Conservation (phyloP, 2,888 invertebrate genomes). For the Ophion ellenae region DNA sequence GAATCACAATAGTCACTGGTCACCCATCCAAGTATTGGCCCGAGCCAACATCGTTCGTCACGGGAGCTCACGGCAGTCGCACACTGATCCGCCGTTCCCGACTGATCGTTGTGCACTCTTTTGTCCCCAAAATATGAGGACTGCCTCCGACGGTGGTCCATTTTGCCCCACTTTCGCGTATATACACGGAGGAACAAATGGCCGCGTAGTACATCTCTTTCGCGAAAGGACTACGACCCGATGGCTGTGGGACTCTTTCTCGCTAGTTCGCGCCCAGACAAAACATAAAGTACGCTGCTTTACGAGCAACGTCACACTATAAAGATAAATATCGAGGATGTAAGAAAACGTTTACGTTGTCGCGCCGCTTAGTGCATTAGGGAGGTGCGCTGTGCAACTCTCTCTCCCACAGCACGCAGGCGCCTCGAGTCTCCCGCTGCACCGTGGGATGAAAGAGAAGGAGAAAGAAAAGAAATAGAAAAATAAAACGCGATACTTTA, state of each 20-base stretch:
- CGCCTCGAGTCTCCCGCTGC: conserved; percentile 21
- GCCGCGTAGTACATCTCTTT: conserved; percentile 17
- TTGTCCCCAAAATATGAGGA: too few species aligned
- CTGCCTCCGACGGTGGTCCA: conserved; percentile 17
- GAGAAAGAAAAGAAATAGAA: neutral
- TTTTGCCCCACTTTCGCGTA: neutral
- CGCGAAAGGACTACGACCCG: conserved; percentile 31
- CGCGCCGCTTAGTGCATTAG: conserved; percentile 53
- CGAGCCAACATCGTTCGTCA: too few species aligned
- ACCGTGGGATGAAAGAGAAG: conserved; percentile 6
- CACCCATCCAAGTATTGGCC: too few species aligned
- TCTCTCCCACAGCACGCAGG: conserved; percentile 16
- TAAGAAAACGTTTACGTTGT: conserved; percentile 56
- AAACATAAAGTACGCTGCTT: conserved; percentile 62
- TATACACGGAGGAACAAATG: conserved; percentile 13
- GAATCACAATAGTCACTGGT: too few species aligned
- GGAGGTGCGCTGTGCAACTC: conserved; percentile 19
- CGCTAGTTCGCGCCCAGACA: conserved; percentile 45
- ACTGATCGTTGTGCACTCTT: too few species aligned
- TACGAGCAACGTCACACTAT: conserved; percentile 60
- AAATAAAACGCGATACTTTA: conserved; percentile 41
- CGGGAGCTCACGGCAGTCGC: too few species aligned
- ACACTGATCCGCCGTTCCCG: too few species aligned
- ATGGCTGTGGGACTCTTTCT: conserved; percentile 39
- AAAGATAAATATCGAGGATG: conserved; percentile 62